These are phyloP conservation scores for Eulemur rufifrons DNA, from an alignment of 2,113 vertebrate genomes.

Conservation along the genomic window DNA sequence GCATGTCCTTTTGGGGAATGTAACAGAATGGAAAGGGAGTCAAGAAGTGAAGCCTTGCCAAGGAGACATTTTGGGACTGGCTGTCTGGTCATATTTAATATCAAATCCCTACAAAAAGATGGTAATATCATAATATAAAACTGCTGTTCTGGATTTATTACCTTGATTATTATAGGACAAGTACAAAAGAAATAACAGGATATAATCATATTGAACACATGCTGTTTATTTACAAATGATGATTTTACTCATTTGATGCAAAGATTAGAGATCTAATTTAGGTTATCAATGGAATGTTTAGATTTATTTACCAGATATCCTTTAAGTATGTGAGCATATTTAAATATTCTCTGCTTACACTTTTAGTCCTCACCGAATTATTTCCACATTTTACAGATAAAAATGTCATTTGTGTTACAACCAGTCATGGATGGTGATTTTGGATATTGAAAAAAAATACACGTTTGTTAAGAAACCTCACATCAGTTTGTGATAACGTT, in stretches of 20 bases:
- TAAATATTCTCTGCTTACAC: slow-evolving; percentile 4
- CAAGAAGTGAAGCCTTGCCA: background rate
- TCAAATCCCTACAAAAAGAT: background rate
- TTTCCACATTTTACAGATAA: background rate
- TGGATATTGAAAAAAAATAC: slow-evolving; percentile 20
- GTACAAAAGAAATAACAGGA: background rate
- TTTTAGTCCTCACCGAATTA: background rate
- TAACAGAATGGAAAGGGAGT: background rate
- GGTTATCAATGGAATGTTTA: background rate
- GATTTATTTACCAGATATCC: background rate
- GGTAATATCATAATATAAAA: background rate
- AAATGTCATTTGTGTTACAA: background rate
- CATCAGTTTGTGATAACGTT: background rate
- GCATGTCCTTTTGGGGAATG: background rate
- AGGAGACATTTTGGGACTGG: background rate
- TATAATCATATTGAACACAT: background rate
- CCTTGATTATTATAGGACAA: background rate
- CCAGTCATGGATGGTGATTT: background rate
- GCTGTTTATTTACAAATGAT: slow-evolving; percentile 31
- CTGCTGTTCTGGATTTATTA: background rate
- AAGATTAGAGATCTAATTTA: slow-evolving; percentile 34
- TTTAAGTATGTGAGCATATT: slow-evolving; percentile 21
- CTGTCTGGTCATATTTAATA: slow-evolving; percentile 22
- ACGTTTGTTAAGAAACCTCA: slow-evolving; percentile 8
- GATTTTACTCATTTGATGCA: slow-evolving; percentile 48